Percentiles rank a stretch among this genome's conserved stretches.
Evolutionary conservation across 1,140 invertebrate genomes (phyloP).

Genomic region (Batillaria attramentaria): DNA sequence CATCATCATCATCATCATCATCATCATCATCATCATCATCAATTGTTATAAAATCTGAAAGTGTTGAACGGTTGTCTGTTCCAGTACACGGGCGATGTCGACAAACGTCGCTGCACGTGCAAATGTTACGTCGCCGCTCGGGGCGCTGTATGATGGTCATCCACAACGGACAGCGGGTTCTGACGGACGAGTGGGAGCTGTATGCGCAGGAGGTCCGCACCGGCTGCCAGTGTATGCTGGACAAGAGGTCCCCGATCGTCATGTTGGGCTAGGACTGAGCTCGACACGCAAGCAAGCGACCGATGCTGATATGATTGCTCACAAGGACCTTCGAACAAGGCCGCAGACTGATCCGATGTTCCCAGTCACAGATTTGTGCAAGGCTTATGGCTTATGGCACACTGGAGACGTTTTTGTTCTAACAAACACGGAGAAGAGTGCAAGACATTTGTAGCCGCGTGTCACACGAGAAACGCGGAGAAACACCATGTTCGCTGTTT

Average conservation of each 20-base stretch:
- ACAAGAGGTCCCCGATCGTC: conserved; percentile 9
- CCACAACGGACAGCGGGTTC: conserved; percentile 4
- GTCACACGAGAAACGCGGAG: too few relatives aligned
- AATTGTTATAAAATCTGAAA: background rate
- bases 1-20: conserved; percentile 15
- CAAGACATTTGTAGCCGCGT: too few relatives aligned
- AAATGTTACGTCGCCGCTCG: background rate
- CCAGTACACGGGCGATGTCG: background rate
- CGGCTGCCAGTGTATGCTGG: conserved; percentile 10
- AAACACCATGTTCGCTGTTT: too few relatives aligned
- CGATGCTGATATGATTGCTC: too few relatives aligned
- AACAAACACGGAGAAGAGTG: too few relatives aligned
- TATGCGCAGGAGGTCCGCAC: background rate
- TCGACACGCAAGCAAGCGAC: too few relatives aligned
- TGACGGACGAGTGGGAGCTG: conserved; percentile 11
- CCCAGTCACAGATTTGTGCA: too few relatives aligned
- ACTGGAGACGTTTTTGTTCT: too few relatives aligned
- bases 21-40: conserved; percentile 9
- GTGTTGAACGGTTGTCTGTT: background rate
- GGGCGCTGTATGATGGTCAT: conserved; percentile 11
- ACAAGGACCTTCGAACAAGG: too few relatives aligned
- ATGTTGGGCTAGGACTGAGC: too few relatives aligned
- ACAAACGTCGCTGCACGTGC: background rate
- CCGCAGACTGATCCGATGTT: too few relatives aligned
- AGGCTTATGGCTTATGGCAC: too few relatives aligned